Evolutionary conservation across 2,113 vertebrate species (phyloP).

Genomic region (Antigone vipio): DNA sequence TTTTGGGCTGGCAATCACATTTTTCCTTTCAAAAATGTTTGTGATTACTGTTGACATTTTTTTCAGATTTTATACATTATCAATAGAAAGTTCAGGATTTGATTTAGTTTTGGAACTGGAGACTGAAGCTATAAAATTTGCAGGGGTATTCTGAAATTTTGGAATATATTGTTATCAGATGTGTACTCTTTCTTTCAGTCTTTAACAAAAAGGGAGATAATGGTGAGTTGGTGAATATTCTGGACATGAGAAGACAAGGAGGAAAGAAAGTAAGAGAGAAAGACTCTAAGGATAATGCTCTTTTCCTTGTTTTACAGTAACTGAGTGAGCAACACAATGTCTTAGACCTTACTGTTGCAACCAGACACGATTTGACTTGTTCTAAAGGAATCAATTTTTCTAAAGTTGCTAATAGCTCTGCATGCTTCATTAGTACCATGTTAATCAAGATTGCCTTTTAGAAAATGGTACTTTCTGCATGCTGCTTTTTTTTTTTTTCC

Average conservation of each 20-base stretch:
- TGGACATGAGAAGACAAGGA: neutral
- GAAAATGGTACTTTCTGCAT: neutral
- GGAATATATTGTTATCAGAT: neutral
- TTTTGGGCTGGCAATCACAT: neutral
- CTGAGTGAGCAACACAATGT: neutral
- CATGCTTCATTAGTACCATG: neutral
- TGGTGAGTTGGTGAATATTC: neutral
- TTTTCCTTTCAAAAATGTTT: neutral
- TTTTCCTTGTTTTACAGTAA: neutral
- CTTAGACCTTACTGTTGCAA: neutral
- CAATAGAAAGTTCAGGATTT: neutral
- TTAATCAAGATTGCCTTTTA: neutral
- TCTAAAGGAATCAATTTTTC: neutral
- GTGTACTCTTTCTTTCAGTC: neutral
- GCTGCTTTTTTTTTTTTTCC: neutral
- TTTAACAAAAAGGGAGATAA: neutral
- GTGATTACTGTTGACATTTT: neutral
- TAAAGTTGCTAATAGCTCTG: neutral
- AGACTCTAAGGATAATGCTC: neutral
- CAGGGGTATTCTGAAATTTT: neutral
- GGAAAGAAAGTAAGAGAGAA: neutral
- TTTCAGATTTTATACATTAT: neutral
- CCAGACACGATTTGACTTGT: neutral
- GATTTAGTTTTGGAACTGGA: neutral
- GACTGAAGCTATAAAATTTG: neutral